phyloP scores from a whole-genome alignment of 2,888 invertebrate species.

The Ypsolopha scabrella region DNA sequence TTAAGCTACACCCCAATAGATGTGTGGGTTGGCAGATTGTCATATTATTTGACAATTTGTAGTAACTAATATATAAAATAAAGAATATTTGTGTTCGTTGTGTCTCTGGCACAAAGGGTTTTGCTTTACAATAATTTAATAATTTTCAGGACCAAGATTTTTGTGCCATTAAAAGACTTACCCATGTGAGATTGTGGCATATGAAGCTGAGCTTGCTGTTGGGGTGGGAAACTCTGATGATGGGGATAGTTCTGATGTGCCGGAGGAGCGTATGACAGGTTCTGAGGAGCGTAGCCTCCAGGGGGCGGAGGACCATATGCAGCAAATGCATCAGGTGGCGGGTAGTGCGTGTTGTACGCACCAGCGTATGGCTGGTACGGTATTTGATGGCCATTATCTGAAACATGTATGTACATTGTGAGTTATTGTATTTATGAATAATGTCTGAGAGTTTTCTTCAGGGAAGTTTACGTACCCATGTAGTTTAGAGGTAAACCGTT shows the following conservation, averaged over 20 bases:
- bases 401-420: slow-evolving; percentile 13
- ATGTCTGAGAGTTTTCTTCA: not conserved
- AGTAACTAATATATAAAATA: too few relatives aligned
- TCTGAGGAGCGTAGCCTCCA: slow-evolving; percentile 60
- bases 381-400: slow-evolving; percentile 67
- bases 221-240: slow-evolving; percentile 60
- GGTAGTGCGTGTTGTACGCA: slow-evolving; percentile 65
- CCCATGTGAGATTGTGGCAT: slow-evolving; percentile 64
- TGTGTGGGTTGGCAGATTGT: too few relatives aligned
- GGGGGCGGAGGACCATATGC: slow-evolving; percentile 62
- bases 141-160: too few relatives aligned
- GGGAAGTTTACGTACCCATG: slow-evolving; percentile 39
- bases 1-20: too few relatives aligned
- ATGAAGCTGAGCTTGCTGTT: slow-evolving; percentile 56
- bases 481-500: slow-evolving; percentile 67
- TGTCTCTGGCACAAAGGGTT: too few relatives aligned
- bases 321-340: slow-evolving; percentile 61
- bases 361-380: slow-evolving; percentile 64
- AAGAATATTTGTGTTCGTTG: too few relatives aligned
- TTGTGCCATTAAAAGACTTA: too few relatives aligned
- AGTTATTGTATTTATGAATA: not conserved
- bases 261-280: slow-evolving; percentile 61
- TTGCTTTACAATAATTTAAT: too few relatives aligned
- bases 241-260: slow-evolving; percentile 65
- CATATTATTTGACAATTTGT: too few relatives aligned